Evolutionary conservation across 2,888 invertebrate genomes (phyloP).

Genomic region (Therioaphis trifolii): DNA sequence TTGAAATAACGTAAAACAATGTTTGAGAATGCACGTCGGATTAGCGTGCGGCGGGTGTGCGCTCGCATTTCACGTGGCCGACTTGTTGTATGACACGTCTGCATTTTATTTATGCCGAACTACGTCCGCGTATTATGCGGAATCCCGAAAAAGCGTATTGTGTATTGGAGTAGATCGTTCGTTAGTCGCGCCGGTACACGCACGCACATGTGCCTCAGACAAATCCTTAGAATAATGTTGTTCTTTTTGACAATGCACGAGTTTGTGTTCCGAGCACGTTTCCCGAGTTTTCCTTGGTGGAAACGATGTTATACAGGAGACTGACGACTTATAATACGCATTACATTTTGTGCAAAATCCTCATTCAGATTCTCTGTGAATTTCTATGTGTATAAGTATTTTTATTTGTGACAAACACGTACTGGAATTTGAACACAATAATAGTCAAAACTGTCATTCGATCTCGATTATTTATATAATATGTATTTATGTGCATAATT

Average conservation of each 20-base stretch:
- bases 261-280: conserved; percentile 40
- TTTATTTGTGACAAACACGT: too few relatives aligned
- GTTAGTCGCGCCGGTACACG: neutral
- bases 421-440: too few relatives aligned
- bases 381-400: too few relatives aligned
- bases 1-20: too few relatives aligned
- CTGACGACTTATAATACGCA: neutral
- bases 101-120: conserved; percentile 1
- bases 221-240: conserved; percentile 34
- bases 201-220: neutral
- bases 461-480: too few relatives aligned
- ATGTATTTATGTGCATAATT: too few relatives aligned
- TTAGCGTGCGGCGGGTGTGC: too few relatives aligned
- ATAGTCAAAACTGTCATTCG: too few relatives aligned
- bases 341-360: neutral
- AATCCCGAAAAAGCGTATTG: conserved; percentile 12
- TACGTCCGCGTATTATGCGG: neutral
- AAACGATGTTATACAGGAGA: neutral
- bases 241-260: neutral
- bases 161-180: conserved; percentile 30
- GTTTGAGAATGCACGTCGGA: too few relatives aligned
- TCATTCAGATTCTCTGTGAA: neutral
- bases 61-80: too few relatives aligned
- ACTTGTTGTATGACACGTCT: too few relatives aligned
- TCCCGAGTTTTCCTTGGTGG: neutral